phyloP scores from a whole-genome alignment of 2,113 vertebrate genomes.

The Hemichromis elongatus region DNA sequence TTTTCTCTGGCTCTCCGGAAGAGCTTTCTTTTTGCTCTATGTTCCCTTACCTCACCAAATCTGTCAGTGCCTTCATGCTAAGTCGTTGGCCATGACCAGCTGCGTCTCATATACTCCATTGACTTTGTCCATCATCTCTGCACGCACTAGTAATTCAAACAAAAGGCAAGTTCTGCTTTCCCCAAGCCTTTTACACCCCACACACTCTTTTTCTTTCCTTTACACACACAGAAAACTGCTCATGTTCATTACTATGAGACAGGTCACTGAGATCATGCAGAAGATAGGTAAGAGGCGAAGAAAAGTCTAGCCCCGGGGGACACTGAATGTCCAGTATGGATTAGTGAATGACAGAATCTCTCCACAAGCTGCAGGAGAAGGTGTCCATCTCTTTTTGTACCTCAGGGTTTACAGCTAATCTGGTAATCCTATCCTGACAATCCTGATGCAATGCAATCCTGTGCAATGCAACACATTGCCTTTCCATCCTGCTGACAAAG shows the following conservation, averaged over 20 bases:
- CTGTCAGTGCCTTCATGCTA: conserved; percentile 39
- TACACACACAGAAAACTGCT: neutral
- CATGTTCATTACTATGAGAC: conserved; percentile 5
- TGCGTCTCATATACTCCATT: conserved; percentile 41
- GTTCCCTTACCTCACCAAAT: conserved; percentile 28
- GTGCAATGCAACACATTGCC: conserved; percentile 21
- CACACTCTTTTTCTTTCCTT: neutral
- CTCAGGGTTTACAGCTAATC: conserved; percentile 21
- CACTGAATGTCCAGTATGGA: conserved; percentile 39
- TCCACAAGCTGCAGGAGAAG: conserved; percentile 31
- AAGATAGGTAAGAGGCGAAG: neutral
- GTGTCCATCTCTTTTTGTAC: conserved; percentile 8
- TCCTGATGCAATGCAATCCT: no score
- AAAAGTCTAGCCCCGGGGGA: conserved; percentile 43
- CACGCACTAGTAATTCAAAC: conserved; percentile 30
- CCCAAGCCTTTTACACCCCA: neutral
- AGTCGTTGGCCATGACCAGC: conserved; percentile 29
- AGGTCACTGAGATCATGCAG: conserved; percentile 28
- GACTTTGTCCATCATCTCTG: conserved; percentile 48
- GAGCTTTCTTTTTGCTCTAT: neutral
- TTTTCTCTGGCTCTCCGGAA: neutral
- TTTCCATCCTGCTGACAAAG: conserved; percentile 10
- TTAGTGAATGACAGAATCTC: conserved; percentile 56
- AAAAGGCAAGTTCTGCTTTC: conserved; percentile 15
- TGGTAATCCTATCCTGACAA: conserved; percentile 59